Percentiles rank a stretch among this genome's conserved stretches.
Conservation (phyloP, 37 sponge, comb jelly and placozoan species). For the Spongilla lacustris region DNA sequence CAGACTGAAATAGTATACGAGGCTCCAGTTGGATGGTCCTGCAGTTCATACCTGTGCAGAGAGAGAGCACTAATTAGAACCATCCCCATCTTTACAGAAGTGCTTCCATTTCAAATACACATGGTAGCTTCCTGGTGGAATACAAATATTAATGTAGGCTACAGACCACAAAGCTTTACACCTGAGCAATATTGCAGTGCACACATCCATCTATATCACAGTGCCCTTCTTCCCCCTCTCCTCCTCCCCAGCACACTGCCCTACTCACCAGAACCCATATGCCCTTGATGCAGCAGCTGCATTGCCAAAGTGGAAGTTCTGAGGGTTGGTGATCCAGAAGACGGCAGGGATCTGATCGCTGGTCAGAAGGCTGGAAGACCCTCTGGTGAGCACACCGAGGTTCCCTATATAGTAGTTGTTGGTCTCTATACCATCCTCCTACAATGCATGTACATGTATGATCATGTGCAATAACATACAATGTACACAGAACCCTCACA, state of each 20-base stretch:
- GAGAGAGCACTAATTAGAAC: too few relatives aligned
- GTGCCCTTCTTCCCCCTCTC: too few relatives aligned
- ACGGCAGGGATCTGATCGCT: constrained; percentile 94
- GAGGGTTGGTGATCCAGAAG: constrained; percentile 92
- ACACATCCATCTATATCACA: too few relatives aligned
- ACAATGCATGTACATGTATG: constrained; percentile 35
- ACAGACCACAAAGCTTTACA: too few relatives aligned
- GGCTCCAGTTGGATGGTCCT: constrained; percentile 85
- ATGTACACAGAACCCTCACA: too few relatives aligned
- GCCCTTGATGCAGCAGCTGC: constrained; percentile 92
- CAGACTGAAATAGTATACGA: constrained; percentile 68
- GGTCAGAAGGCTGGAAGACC: constrained; percentile 87
- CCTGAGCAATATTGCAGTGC: too few relatives aligned
- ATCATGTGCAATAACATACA: background rate
- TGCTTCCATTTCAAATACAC: too few relatives aligned
- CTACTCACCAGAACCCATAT: constrained; percentile 83
- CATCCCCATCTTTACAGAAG: too few relatives aligned
- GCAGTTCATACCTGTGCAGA: constrained; percentile 88
- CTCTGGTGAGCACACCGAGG: constrained; percentile 87
- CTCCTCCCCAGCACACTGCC: background rate
- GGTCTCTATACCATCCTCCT: constrained; percentile 94
- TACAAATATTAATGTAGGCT: too few relatives aligned
- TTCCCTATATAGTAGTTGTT: constrained; percentile 83
- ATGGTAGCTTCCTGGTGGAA: too few relatives aligned
- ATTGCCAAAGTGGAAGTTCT: constrained; percentile 83